Base-by-base conservation (phyloP, 2,888 invertebrate genomes). In the Panopea generosa region DNA sequence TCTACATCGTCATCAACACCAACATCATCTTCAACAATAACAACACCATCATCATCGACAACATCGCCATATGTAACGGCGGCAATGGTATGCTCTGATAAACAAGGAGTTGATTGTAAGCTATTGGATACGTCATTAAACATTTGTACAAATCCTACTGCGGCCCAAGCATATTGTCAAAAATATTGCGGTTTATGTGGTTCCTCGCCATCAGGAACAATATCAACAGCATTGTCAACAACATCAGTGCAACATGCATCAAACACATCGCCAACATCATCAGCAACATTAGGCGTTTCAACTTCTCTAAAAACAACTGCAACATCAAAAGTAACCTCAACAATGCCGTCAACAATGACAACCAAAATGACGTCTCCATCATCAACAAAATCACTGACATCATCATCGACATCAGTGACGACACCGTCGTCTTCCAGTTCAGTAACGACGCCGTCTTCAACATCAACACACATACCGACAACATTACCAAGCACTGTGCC, bases 181-280 rank as follows among this genome's bases (percentile, higher is more conserved):
- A 52, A 52, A 52, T 52, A 52, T 16, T 52, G 52, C 24, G 52
- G 52, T 9, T 7, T 52, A 3, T 52, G 52, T 52, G 27, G 11
- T 14, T 45, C 61, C 2, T 3, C 49, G 7, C 7, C 61, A 16
- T 18, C 49, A 49, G 7, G 24, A 2, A 20, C 29, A 14, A 18
- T 18, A n/a, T 26, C 49, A 18, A 11, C 61, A 20, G 33, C 29
- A n/a, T n/a, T n/a, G n/a, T 11, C n/a, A 6, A 14, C 20, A 49
- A 14, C 49, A 49, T n/a, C 49, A 49, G n/a, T 6, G 6, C 49
- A n/a, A n/a, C n/a, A n/a, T n/a, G n/a, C n/a, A n/a, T n/a, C n/a
- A n/a, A n/a, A n/a, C n/a, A n/a, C n/a, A 20, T 38, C 40, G 14
- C 33, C 52, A 3, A 26, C 52, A 26, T 6, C 20, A 11, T 9